Conservation (phyloP, 2,888 invertebrate species). For the Salpingus planirostris region DNA sequence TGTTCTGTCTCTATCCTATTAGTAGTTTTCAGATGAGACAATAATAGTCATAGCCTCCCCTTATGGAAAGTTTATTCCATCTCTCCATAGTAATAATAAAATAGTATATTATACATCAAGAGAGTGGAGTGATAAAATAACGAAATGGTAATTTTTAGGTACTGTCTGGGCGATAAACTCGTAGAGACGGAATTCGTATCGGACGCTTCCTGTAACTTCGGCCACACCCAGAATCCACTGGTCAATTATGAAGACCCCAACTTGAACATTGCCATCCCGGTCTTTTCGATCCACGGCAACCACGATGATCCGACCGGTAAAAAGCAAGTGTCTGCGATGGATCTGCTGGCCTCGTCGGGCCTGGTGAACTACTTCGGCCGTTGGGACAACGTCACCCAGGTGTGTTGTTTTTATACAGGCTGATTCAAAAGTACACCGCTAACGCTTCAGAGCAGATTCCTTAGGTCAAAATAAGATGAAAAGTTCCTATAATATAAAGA, state of each 20-base stretch:
- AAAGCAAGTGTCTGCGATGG: constrained; percentile 67
- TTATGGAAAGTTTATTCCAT: no score
- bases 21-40: not conserved
- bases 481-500: no score
- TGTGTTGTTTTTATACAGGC: no score
- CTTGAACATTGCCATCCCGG: constrained; percentile 83
- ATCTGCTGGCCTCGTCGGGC: constrained; percentile 76
- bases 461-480: no score
- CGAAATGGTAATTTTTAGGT: constrained; percentile 32
- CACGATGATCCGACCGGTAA: constrained; percentile 88
- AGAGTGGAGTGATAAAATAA: not conserved
- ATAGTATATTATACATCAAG: not conserved
- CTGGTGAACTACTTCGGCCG: constrained; percentile 95
- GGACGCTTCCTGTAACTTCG: constrained; percentile 73
- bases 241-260: constrained; percentile 95
- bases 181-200: constrained; percentile 71
- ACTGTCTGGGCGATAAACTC: constrained; percentile 52
- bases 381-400: constrained; percentile 8
- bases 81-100: not conserved
- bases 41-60: no score
- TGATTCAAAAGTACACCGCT: no score
- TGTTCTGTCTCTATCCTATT: no score
- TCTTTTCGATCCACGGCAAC: constrained; percentile 96
- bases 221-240: constrained; percentile 50
- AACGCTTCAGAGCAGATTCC: no score